Evolutionary conservation across 2,888 invertebrate genomes (phyloP).

Genomic region (Tethea ocularis): DNA sequence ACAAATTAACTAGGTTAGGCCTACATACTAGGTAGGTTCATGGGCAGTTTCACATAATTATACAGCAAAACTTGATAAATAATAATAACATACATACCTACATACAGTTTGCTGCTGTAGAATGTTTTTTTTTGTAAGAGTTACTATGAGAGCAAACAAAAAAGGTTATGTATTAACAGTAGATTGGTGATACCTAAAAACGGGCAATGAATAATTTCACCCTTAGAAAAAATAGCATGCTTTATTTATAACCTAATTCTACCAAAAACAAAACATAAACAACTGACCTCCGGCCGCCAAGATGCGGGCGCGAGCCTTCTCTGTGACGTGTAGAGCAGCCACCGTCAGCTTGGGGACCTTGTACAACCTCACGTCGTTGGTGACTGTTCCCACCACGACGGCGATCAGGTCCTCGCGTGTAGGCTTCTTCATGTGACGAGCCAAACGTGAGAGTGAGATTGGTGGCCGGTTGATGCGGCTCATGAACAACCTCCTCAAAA

Average conservation of each 20-base stretch:
- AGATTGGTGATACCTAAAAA: no score
- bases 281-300: constrained; percentile 94
- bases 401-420: constrained; percentile 93
- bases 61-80: no score
- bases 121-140: no score
- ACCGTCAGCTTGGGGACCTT: constrained; percentile 96
- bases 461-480: constrained; percentile 97
- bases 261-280: constrained; percentile 27
- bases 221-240: constrained; percentile 16
- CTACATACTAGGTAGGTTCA: no score
- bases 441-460: constrained; percentile 94
- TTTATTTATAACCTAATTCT: constrained; percentile 20
- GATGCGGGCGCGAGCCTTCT: constrained; percentile 97
- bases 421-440: constrained; percentile 93
- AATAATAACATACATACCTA: no score
- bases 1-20: no score
- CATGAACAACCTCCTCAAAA: constrained; percentile 98
- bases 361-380: constrained; percentile 96
- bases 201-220: no score
- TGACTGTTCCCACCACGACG: constrained; percentile 97
- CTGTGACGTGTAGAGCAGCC: constrained; percentile 97
- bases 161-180: no score
- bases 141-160: no score
- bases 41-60: no score
- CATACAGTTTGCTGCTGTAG: no score